Percentiles rank a stretch among this genome's conserved stretches.
These are phyloP conservation scores for Eueremaeus valkanovi DNA, from an alignment of 2,888 invertebrate species.

Conservation along the genomic window DNA sequence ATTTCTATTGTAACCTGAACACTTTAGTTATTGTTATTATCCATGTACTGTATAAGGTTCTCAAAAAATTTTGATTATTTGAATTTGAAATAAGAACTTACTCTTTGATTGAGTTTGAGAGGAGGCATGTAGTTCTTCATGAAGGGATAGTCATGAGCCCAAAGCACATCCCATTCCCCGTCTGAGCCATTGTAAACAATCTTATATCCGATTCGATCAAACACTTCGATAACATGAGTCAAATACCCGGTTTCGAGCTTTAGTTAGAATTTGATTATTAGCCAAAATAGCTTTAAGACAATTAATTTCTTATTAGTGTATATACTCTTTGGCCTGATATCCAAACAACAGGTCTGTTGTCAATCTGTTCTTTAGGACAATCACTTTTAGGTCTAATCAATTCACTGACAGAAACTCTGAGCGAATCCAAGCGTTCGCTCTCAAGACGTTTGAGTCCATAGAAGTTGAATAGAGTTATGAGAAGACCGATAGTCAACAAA, in stretches of 20 bases:
- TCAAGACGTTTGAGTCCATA: conserved; percentile 3
- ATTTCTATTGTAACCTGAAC: too few species aligned
- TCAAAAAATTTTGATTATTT: too few species aligned
- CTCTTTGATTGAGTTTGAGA: conserved; percentile 67
- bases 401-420: neutral
- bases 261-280: neutral
- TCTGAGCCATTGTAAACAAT: conserved; percentile 47
- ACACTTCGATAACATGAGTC: conserved; percentile 72
- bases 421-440: conserved; percentile 7
- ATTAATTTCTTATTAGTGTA: neutral
- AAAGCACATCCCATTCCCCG: conserved; percentile 76
- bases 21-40: too few species aligned
- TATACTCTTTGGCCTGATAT: conserved; percentile 34
- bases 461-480: conserved; percentile 21
- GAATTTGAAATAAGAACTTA: too few species aligned
- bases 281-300: neutral
- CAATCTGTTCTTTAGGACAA: neutral
- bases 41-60: too few species aligned
- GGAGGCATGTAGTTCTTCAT: conserved; percentile 48
- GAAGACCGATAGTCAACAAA: neutral
- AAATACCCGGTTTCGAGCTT: conserved; percentile 63
- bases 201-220: conserved; percentile 70
- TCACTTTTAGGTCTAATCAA: neutral
- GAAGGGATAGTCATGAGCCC: conserved; percentile 94
- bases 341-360: conserved; percentile 34